Evolutionary conservation across 2,113 vertebrate genomes (phyloP).

Genomic region (Microcebus ravelobensis): DNA sequence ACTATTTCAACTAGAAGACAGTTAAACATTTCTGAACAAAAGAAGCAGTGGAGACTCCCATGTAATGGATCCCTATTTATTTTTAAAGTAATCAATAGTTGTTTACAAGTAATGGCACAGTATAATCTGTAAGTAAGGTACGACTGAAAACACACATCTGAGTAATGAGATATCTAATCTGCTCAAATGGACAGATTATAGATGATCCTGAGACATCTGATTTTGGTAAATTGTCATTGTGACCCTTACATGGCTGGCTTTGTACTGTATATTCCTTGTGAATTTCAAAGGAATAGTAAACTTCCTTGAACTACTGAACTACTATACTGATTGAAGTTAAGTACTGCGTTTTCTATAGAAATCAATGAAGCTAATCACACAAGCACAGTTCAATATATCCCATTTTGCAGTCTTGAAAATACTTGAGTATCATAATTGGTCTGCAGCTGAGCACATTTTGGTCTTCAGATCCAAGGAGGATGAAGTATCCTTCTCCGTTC

Average conservation of each 20-base stretch:
- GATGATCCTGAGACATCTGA: slow-evolving; percentile 65
- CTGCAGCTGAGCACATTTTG: slow-evolving; percentile 72
- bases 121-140: slow-evolving; percentile 82
- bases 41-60: slow-evolving; percentile 72
- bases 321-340: slow-evolving; percentile 83
- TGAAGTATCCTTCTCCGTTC: slow-evolving; percentile 65
- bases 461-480: slow-evolving; percentile 62
- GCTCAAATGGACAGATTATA: slow-evolving; percentile 73
- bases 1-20: slow-evolving; percentile 81
- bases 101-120: slow-evolving; percentile 84
- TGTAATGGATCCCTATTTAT: slow-evolving; percentile 85
- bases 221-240: slow-evolving; percentile 60
- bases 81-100: slow-evolving; percentile 87
- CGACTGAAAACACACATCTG: slow-evolving; percentile 73
- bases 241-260: slow-evolving; percentile 68
- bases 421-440: slow-evolving; percentile 82
- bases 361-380: slow-evolving; percentile 85
- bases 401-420: slow-evolving; percentile 80
- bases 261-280: slow-evolving; percentile 64
- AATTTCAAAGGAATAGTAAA: slow-evolving; percentile 80
- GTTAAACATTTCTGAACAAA: slow-evolving; percentile 80
- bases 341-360: slow-evolving; percentile 80
- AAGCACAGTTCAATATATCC: slow-evolving; percentile 76
- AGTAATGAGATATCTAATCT: slow-evolving; percentile 69
- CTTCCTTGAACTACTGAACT: slow-evolving; percentile 77